phyloP scores from a whole-genome alignment of 1,140 invertebrate species.

The Meloidogyne hapla region DNA sequence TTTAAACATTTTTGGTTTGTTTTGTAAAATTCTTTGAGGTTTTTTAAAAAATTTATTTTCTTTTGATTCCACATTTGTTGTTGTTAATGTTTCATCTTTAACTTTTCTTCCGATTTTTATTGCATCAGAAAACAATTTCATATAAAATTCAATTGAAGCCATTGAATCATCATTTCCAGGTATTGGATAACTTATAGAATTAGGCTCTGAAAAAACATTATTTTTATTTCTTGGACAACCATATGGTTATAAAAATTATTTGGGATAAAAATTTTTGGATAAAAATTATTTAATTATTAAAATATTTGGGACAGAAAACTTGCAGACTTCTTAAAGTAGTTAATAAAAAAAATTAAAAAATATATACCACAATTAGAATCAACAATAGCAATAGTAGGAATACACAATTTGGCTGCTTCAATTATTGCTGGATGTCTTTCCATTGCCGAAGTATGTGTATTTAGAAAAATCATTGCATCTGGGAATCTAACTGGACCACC shows the following conservation, averaged over 20 bases:
- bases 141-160: conserved; percentile 78
- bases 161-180: conserved; percentile 93
- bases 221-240: conserved; percentile 71
- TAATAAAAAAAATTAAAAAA: conserved; percentile 27
- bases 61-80: no score
- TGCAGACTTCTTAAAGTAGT: no score
- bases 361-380: conserved; percentile 83
- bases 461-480: conserved; percentile 87
- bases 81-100: conserved; percentile 66
- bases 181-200: conserved; percentile 86
- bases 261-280: no score
- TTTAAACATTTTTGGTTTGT: neutral
- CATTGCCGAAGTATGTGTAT: conserved; percentile 73
- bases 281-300: neutral
- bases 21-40: neutral
- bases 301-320: no score
- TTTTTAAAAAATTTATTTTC: neutral
- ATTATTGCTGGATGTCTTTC: conserved; percentile 75
- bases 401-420: conserved; percentile 87
- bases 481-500: conserved; percentile 78
- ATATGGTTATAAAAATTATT: conserved; percentile 23
- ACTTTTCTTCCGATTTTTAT: conserved; percentile 82
- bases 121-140: conserved; percentile 84
- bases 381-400: conserved; percentile 88
- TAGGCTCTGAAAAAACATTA: conserved; percentile 72